phyloP scores from a whole-genome alignment of 2,797 vertebrate species.

The Erethizon dorsatum region DNA sequence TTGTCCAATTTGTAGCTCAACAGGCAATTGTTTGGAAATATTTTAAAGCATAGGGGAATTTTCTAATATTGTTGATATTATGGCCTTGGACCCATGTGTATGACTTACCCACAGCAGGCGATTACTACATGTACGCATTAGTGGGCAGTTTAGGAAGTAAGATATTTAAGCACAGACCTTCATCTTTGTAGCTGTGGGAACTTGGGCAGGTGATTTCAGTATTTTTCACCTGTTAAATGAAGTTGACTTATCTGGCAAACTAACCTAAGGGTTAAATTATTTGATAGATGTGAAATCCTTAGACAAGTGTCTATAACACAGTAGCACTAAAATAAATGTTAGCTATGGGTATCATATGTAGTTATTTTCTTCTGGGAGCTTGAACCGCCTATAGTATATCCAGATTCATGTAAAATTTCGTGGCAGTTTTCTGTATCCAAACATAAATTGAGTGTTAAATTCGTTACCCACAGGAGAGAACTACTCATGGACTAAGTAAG shows the following conservation, averaged over 20 bases:
- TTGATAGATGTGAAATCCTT: not conserved
- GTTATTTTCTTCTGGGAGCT: not conserved
- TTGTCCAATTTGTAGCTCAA: not conserved
- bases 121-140: not conserved
- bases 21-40: not conserved
- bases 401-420: not conserved
- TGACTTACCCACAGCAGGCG: not conserved
- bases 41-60: not conserved
- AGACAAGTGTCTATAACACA: not conserved
- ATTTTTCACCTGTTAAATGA: not conserved
- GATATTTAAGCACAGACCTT: not conserved
- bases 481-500: not conserved
- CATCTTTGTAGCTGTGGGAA: not conserved
- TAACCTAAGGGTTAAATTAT: constrained; percentile 15
- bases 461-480: not conserved
- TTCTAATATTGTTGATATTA: not conserved
- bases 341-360: not conserved
- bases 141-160: not conserved
- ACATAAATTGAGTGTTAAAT: not conserved
- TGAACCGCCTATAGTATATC: not conserved
- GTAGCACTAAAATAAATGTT: not conserved
- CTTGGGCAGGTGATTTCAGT: not conserved
- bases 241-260: not conserved
- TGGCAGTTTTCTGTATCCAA: not conserved
- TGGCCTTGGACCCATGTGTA: not conserved